These are phyloP conservation scores for Abramis brama DNA, from an alignment of 2,113 vertebrate species.

Conservation along the genomic window DNA sequence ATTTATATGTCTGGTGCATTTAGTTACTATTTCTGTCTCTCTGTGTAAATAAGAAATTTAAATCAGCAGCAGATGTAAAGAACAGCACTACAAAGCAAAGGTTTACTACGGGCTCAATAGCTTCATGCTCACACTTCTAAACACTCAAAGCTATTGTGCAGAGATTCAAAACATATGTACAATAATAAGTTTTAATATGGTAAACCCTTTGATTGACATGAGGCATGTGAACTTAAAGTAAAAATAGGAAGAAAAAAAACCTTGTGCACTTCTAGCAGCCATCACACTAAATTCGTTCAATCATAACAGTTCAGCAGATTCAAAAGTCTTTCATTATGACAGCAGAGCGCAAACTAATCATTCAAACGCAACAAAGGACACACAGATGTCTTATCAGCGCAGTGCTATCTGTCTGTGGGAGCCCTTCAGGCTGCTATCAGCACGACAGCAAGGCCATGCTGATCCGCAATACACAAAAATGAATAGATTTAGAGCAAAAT, in stretches of 20 bases:
- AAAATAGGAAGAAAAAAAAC: neutral
- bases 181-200: neutral
- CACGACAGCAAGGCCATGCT: neutral
- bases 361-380: neutral
- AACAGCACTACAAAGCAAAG: slow-evolving; percentile 36
- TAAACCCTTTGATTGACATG: slow-evolving; percentile 1
- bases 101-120: slow-evolving; percentile 26
- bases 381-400: neutral
- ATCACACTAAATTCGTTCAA: neutral
- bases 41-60: slow-evolving; percentile 47
- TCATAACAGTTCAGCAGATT: neutral
- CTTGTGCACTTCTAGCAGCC: neutral
- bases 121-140: slow-evolving; percentile 19
- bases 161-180: neutral
- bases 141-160: neutral
- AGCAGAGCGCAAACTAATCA: neutral
- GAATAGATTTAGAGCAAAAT: neutral
- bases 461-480: neutral
- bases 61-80: slow-evolving; percentile 62
- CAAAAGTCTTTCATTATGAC: neutral
- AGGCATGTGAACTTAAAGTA: neutral
- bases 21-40: slow-evolving; percentile 59
- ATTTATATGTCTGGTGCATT: slow-evolving; percentile 51
- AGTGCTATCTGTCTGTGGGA: neutral
- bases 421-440: slow-evolving; percentile 31